These are phyloP conservation scores for Solea solea DNA, from an alignment of 2,113 vertebrate species.

Conservation along the genomic window DNA sequence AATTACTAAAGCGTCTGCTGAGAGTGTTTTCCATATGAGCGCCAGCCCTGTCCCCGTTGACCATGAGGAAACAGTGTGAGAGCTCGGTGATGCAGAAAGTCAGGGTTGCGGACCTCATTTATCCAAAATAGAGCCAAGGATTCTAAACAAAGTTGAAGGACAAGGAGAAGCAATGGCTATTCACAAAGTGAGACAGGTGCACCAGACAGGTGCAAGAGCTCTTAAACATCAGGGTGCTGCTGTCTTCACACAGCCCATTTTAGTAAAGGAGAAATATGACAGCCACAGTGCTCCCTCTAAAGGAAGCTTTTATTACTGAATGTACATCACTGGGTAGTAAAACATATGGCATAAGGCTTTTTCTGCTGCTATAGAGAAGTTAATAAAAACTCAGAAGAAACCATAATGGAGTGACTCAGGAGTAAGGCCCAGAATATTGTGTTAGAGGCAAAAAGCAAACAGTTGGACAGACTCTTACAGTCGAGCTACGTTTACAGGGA, in stretches of 20 bases:
- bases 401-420: slow-evolving; percentile 25
- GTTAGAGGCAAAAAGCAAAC: slow-evolving; percentile 30
- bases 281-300: slow-evolving; percentile 65
- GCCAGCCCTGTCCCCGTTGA: slow-evolving; percentile 61
- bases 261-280: slow-evolving; percentile 24
- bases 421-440: slow-evolving; percentile 31
- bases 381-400: slow-evolving; percentile 36
- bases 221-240: slow-evolving; percentile 9
- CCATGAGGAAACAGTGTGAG: slow-evolving; percentile 62
- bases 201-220: slow-evolving; percentile 30
- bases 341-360: slow-evolving; percentile 24
- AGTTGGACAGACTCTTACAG: slow-evolving; percentile 23
- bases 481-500: slow-evolving; percentile 28
- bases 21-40: slow-evolving; percentile 75
- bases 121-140: slow-evolving; percentile 62
- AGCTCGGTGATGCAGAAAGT: slow-evolving; percentile 68
- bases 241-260: slow-evolving; percentile 21
- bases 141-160: slow-evolving; percentile 64
- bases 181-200: slow-evolving; percentile 24
- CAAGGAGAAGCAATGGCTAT: slow-evolving; percentile 26
- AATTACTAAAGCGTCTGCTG: slow-evolving; percentile 82
- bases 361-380: slow-evolving; percentile 36
- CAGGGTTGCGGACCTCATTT: slow-evolving; percentile 74
- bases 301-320: slow-evolving; percentile 35
- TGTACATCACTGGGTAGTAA: slow-evolving; percentile 6